Percentiles rank a stretch among this genome's conserved stretches.
These are phyloP conservation scores for Megaceryle maxima DNA, from an alignment of 2,113 vertebrate species.

Conservation along the genomic window DNA sequence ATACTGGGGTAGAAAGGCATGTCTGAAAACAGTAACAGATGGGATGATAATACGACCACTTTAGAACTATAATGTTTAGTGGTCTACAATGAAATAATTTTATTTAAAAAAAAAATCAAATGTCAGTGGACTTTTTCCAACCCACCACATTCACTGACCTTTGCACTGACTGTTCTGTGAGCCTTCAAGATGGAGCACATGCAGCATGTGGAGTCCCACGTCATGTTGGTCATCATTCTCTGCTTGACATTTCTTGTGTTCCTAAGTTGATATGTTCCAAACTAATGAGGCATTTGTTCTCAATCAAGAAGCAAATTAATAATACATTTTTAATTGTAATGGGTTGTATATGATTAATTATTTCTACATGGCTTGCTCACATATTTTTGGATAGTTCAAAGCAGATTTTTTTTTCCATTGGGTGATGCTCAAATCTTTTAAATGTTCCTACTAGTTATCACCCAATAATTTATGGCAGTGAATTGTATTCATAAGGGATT, in stretches of 20 bases:
- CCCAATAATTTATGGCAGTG: conserved; percentile 35
- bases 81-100: neutral
- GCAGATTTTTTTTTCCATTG: neutral
- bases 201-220: conserved; percentile 39
- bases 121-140: conserved; percentile 20
- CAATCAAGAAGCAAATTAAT: conserved; percentile 77
- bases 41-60: neutral
- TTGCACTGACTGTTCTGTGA: conserved; percentile 12
- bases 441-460: conserved; percentile 11
- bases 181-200: conserved; percentile 19
- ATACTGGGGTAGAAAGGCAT: neutral
- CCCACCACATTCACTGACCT: conserved; percentile 34
- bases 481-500: conserved; percentile 13
- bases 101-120: neutral
- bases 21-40: neutral
- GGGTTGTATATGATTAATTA: conserved; percentile 76
- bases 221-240: conserved; percentile 70
- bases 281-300: conserved; percentile 84
- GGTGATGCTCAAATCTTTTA: conserved; percentile 22
- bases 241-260: conserved; percentile 71
- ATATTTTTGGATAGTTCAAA: conserved; percentile 67
- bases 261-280: conserved; percentile 68
- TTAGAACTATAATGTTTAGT: neutral
- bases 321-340: conserved; percentile 79
- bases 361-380: conserved; percentile 67